Evolutionary conservation across 1,140 invertebrate genomes (phyloP).

Genomic region (Drosophila subpulchrella): DNA sequence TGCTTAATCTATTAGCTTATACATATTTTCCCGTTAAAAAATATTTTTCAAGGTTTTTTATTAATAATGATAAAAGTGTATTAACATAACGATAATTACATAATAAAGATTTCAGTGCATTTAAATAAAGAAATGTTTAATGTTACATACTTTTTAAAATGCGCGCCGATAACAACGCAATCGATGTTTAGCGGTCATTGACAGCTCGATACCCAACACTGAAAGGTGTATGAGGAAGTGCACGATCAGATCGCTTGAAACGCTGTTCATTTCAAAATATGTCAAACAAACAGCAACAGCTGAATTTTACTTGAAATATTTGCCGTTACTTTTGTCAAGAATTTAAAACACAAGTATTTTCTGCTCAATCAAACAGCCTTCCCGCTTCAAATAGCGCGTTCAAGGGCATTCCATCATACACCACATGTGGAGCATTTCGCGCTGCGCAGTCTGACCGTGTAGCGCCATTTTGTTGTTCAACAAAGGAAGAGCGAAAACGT

Average conservation of each 20-base stretch:
- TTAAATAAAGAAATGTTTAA: neutral
- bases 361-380: too few species aligned
- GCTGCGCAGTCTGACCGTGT: constrained; percentile 45
- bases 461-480: constrained; percentile 60
- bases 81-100: too few species aligned
- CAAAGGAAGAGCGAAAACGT: constrained; percentile 73
- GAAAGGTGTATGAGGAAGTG: neutral
- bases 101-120: too few species aligned
- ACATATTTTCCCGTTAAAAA: too few species aligned
- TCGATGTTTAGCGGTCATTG: neutral
- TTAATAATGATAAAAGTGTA: too few species aligned
- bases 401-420: neutral
- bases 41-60: too few species aligned
- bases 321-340: neutral
- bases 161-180: neutral
- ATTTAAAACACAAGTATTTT: neutral
- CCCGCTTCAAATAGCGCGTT: neutral
- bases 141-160: neutral
- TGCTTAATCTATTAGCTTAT: too few species aligned
- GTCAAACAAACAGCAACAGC: neutral
- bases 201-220: neutral
- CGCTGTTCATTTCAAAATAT: neutral
- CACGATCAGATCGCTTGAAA: constrained; percentile 17
- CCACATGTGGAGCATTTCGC: neutral
- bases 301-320: neutral